A percentile compares a stretch with the other conserved stretches of the same genome.
phyloP scores from a whole-genome alignment of 2,888 invertebrate species.

The Hypomecis atomaria region DNA sequence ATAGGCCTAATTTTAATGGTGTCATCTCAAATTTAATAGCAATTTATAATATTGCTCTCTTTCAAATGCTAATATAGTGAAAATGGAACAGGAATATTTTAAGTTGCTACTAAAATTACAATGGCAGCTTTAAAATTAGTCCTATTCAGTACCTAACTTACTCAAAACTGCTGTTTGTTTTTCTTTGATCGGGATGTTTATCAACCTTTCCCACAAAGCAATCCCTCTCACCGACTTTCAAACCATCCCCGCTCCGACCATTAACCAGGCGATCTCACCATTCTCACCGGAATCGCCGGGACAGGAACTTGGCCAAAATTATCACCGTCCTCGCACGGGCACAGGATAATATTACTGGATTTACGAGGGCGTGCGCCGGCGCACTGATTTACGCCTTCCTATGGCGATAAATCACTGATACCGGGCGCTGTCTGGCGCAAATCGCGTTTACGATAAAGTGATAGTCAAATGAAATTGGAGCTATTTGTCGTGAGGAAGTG shows the following conservation, averaged over 20 bases:
- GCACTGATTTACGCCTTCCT: slow-evolving; percentile 81
- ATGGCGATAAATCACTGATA: slow-evolving; percentile 30
- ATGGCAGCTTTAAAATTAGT: too few relatives aligned
- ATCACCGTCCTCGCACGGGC: slow-evolving; percentile 36
- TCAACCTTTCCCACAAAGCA: slow-evolving; percentile 1
- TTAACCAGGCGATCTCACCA: slow-evolving; percentile 10
- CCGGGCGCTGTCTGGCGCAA: slow-evolving; percentile 14
- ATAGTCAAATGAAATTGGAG: slow-evolving; percentile 17
- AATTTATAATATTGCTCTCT: too few relatives aligned
- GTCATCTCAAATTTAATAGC: too few relatives aligned
- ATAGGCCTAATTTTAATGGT: too few relatives aligned
- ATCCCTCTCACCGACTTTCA: background rate
- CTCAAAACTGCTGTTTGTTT: too few relatives aligned
- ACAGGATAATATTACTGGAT: slow-evolving; percentile 74
- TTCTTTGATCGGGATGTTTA: too few relatives aligned
- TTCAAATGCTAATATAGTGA: too few relatives aligned
- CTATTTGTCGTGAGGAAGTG: background rate
- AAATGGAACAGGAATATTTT: too few relatives aligned
- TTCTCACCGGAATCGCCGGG: slow-evolving; percentile 24
- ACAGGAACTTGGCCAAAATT: slow-evolving; percentile 40
- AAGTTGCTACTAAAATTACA: too few relatives aligned
- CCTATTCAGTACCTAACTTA: too few relatives aligned
- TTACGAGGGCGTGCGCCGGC: slow-evolving; percentile 77
- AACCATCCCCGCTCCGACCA: slow-evolving; percentile 11
- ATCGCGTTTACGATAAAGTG: slow-evolving; percentile 13